Percentiles rank a stretch among this genome's conserved stretches.
phyloP scores from a whole-genome alignment of 1,140 invertebrate species.

The Metopolophium dirhodum region DNA sequence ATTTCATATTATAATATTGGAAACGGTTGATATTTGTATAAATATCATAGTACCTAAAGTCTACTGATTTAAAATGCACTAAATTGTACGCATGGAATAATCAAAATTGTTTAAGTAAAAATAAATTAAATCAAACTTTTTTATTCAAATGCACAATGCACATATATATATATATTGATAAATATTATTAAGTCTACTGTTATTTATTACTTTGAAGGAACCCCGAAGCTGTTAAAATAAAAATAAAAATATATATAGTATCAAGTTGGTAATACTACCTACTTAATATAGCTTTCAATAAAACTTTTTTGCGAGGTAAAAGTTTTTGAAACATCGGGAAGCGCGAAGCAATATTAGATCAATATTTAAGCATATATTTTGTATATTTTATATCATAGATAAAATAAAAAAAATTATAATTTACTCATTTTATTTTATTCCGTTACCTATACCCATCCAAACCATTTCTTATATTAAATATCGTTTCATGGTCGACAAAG shows the following conservation, averaged over 20 bases:
- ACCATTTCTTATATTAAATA: neutral
- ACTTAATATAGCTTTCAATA: slow-evolving; percentile 1
- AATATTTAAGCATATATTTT: neutral
- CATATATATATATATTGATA: neutral
- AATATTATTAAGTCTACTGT: neutral
- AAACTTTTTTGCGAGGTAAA: neutral
- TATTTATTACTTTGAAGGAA: neutral
- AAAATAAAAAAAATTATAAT: neutral
- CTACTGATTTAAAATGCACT: neutral
- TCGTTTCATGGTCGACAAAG: neutral
- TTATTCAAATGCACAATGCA: neutral
- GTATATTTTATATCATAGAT: neutral
- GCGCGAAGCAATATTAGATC: neutral
- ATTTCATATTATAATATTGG: too few relatives aligned
- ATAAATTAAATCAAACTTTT: slow-evolving; percentile 20
- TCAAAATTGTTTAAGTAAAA: neutral
- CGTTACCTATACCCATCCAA: neutral
- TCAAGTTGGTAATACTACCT: neutral
- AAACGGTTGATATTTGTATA: neutral
- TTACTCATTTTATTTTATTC: neutral
- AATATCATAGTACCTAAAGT: neutral
- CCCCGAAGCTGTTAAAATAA: neutral
- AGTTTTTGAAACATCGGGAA: neutral
- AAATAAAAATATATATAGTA: neutral
- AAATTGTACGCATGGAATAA: neutral